phyloP scores from a whole-genome alignment of 2,797 vertebrate genomes.

The Sebastes oblongus region DNA sequence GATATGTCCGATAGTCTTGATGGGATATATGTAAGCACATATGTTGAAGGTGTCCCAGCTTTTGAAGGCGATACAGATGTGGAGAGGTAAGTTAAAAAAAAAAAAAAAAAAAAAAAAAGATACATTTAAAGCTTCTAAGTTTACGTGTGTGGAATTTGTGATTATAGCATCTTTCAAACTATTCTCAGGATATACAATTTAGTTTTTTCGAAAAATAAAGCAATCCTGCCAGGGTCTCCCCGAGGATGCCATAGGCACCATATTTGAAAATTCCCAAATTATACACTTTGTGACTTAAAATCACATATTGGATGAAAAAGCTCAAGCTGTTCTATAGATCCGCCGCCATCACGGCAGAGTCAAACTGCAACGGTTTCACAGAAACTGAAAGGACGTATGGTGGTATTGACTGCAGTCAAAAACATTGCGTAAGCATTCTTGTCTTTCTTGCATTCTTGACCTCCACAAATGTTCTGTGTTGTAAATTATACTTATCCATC shows the following conservation, averaged over 20 bases:
- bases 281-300: neutral
- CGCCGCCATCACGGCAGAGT: neutral
- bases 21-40: slow-evolving; percentile 71
- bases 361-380: neutral
- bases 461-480: too few species aligned
- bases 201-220: neutral
- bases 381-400: neutral
- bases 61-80: neutral
- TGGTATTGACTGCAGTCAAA: neutral
- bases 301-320: neutral
- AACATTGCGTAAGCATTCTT: too few species aligned
- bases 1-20: slow-evolving; percentile 28
- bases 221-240: neutral
- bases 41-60: slow-evolving; percentile 33
- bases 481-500: too few species aligned
- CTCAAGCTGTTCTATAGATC: neutral
- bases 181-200: neutral
- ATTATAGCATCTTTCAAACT: neutral
- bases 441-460: too few species aligned
- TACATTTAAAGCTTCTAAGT: neutral
- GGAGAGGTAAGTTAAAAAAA: slow-evolving; percentile 42
- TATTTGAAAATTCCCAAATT: neutral
- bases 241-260: too few species aligned
- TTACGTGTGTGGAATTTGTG: neutral
- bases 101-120: neutral